A percentile compares a stretch with the other conserved stretches of the same genome.
Conservation (phyloP, 2,888 invertebrate genomes). For the Erannis defoliaria region DNA sequence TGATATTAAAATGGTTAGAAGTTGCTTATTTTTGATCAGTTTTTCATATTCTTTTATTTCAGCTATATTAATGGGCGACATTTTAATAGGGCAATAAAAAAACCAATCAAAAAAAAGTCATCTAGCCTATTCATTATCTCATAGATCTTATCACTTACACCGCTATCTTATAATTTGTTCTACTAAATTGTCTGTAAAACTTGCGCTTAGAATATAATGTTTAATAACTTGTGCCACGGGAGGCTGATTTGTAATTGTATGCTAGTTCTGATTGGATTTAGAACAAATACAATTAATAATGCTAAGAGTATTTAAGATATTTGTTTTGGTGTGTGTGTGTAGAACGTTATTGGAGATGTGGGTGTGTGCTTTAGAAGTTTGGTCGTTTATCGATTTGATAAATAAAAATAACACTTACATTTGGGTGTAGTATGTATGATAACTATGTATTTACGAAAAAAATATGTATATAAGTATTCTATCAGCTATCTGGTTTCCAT, state of each 20-base stretch:
- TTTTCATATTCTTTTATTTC: too few relatives aligned
- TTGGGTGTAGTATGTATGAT: too few relatives aligned
- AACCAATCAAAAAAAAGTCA: background rate
- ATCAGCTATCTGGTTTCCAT: too few relatives aligned
- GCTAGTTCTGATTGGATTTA: constrained; percentile 61
- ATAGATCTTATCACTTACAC: constrained; percentile 47
- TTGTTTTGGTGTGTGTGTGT: constrained; percentile 5
- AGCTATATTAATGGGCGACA: too few relatives aligned
- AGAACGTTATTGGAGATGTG: background rate
- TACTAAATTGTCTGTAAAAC: constrained; percentile 80
- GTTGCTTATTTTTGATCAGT: too few relatives aligned
- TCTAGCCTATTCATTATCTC: background rate
- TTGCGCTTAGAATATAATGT: constrained; percentile 78
- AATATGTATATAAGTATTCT: too few relatives aligned
- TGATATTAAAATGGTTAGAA: too few relatives aligned
- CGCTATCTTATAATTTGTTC: constrained; percentile 78
- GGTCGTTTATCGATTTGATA: too few relatives aligned
- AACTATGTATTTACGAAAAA: too few relatives aligned
- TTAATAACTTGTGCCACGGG: constrained; percentile 80
- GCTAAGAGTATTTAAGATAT: constrained; percentile 33
- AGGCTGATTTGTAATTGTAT: constrained; percentile 76
- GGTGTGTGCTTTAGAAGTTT: background rate
- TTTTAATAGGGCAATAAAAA: too few relatives aligned
- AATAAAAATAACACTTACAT: too few relatives aligned
- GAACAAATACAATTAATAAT: constrained; percentile 72